Evolutionary conservation across 53 echinoderm and acorn worm genomes (phyloP).

Genomic region (Antedon mediterranea): DNA sequence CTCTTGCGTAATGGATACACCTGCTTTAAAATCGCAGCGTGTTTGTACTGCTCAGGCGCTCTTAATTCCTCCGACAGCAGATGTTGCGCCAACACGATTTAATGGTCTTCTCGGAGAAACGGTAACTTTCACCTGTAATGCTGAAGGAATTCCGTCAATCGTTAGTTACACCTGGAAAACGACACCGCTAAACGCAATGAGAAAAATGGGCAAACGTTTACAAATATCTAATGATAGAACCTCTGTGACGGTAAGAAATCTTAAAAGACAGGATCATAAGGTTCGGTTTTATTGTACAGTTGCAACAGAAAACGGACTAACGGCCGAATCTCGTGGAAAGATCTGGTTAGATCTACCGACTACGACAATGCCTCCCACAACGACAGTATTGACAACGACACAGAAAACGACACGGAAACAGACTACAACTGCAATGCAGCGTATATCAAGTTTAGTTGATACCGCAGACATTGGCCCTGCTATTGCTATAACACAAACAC

Average conservation of each 20-base stretch:
- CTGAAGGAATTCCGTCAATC: neutral
- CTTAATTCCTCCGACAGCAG: neutral
- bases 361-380: neutral
- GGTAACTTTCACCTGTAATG: neutral
- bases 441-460: neutral
- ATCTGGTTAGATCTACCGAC: neutral
- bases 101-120: neutral
- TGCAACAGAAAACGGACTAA: neutral
- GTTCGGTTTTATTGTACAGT: neutral
- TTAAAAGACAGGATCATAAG: neutral
- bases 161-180: neutral
- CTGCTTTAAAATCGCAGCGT: neutral
- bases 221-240: neutral
- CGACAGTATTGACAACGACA: neutral
- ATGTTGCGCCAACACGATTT: neutral
- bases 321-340: neutral
- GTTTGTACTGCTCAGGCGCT: neutral
- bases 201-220: neutral
- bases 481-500: neutral
- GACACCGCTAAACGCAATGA: neutral
- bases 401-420: neutral
- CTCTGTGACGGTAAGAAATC: neutral
- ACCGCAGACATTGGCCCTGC: neutral
- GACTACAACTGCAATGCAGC: neutral
- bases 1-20: neutral